These are phyloP conservation scores for Drosophila baimaii DNA, from an alignment of 1,140 invertebrate species.

Conservation along the genomic window DNA sequence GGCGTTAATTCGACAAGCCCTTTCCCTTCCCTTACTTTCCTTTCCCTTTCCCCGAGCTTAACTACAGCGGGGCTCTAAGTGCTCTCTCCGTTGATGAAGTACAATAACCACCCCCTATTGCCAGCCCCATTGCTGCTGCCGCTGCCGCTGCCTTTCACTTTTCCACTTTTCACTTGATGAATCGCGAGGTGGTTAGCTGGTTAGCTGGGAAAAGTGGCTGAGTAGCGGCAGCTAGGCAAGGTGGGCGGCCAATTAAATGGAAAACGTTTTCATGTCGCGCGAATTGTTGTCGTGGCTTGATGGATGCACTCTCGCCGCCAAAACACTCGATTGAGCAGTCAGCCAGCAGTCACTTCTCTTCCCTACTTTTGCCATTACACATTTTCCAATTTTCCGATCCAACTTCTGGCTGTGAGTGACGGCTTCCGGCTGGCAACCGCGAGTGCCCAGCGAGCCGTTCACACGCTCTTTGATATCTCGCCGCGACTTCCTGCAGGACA, in stretches of 20 bases:
- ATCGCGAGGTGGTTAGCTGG: conserved; percentile 30
- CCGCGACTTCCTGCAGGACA: conserved; percentile 43
- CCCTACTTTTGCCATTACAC: background rate
- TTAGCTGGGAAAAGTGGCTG: conserved; percentile 12
- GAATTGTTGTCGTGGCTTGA: conserved; percentile 63
- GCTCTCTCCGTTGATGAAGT: conserved; percentile 53
- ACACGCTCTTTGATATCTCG: conserved; percentile 47
- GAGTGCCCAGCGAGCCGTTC: conserved; percentile 15
- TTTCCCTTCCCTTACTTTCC: background rate
- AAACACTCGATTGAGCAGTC: conserved; percentile 57
- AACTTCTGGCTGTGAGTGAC: conserved; percentile 21
- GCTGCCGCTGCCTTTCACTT: conserved; percentile 36
- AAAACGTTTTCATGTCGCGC: conserved; percentile 68
- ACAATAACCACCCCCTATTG: conserved; percentile 22
- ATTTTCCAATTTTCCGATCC: background rate
- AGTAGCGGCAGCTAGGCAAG: background rate
- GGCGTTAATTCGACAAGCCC: conserved; percentile 71
- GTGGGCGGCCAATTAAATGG: conserved; percentile 67
- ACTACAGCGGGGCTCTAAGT: conserved; percentile 41
- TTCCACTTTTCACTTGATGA: conserved; percentile 58
- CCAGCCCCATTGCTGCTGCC: background rate
- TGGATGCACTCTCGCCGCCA: conserved; percentile 63
- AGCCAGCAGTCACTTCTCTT: background rate
- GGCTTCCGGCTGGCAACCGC: conserved; percentile 22
- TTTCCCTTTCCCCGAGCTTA: background rate